A percentile compares a stretch with the other conserved stretches of the same genome.
Conservation (phyloP, 2,888 invertebrate species). For the Oscheius sp. region DNA sequence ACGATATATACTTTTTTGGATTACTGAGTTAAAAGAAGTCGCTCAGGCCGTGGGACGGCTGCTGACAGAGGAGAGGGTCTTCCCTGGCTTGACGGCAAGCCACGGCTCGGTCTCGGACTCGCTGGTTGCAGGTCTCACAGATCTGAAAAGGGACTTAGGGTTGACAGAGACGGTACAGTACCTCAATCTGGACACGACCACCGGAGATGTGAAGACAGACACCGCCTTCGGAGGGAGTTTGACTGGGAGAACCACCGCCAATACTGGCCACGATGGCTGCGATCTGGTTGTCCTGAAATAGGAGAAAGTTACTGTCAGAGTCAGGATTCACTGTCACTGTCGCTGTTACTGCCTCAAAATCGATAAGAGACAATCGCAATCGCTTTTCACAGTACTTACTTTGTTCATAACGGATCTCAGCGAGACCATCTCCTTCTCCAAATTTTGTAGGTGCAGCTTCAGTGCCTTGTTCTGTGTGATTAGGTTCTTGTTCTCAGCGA, state of each 20-base stretch:
- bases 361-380: not conserved
- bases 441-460: constrained; percentile 38
- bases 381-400: constrained; percentile 1
- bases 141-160: not conserved
- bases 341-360: not conserved
- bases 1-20: too few relatives aligned
- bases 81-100: constrained; percentile 11
- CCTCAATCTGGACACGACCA: constrained; percentile 27
- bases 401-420: constrained; percentile 26
- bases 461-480: constrained; percentile 20
- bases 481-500: constrained; percentile 11
- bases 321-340: too few relatives aligned
- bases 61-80: constrained; percentile 11
- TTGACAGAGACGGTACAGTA: not conserved
- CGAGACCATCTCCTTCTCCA: constrained; percentile 44
- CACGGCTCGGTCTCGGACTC: constrained; percentile 22
- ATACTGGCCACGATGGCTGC: constrained; percentile 49
- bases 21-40: constrained; percentile 2
- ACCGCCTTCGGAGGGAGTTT: not conserved
- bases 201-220: constrained; percentile 24
- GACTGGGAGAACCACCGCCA: constrained; percentile 17
- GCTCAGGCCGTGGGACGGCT: not conserved
- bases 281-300: constrained; percentile 38
- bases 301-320: not conserved
- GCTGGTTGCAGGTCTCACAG: constrained; percentile 19